Conservation (phyloP, 2,113 vertebrate genomes). For the Aramus guarauna region DNA sequence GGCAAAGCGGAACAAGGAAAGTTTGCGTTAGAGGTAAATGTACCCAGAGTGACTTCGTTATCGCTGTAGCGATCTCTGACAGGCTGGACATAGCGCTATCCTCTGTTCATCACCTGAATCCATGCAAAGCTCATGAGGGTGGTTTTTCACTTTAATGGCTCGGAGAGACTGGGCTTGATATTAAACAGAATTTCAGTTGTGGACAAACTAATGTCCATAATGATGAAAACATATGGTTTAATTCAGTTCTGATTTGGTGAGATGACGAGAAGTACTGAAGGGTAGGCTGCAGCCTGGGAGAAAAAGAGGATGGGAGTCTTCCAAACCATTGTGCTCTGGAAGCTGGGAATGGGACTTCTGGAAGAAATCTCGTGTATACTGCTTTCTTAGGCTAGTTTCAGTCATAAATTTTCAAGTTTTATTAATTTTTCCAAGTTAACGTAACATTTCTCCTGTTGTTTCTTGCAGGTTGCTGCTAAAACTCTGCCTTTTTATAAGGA, state of each 20-base stretch:
- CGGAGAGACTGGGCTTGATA: not conserved
- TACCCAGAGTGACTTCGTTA: not conserved
- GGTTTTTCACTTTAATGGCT: not conserved
- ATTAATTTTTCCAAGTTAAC: not conserved
- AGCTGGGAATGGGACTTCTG: not conserved
- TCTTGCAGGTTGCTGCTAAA: slow-evolving; percentile 93
- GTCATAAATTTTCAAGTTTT: not conserved
- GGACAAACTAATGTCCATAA: accelerated
- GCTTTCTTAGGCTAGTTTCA: not conserved
- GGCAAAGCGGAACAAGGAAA: slow-evolving; percentile 96
- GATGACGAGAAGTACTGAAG: not conserved
- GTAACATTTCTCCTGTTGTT: slow-evolving; percentile 34
- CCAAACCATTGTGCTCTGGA: not conserved
- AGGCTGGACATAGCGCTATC: not conserved
- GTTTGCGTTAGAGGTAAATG: slow-evolving; percentile 95
- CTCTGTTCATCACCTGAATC: not conserved
- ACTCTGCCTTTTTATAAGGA: slow-evolving; percentile 99
- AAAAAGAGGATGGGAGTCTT: not conserved
- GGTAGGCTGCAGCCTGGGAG: not conserved
- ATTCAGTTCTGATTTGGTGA: not conserved
- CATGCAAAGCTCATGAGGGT: not conserved
- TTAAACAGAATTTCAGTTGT: not conserved
- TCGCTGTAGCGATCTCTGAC: not conserved
- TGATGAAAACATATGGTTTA: not conserved
- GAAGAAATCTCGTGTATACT: not conserved